These are phyloP conservation scores for Alligator sinensis DNA, from an alignment of 2,113 vertebrate species.

Conservation along the genomic window DNA sequence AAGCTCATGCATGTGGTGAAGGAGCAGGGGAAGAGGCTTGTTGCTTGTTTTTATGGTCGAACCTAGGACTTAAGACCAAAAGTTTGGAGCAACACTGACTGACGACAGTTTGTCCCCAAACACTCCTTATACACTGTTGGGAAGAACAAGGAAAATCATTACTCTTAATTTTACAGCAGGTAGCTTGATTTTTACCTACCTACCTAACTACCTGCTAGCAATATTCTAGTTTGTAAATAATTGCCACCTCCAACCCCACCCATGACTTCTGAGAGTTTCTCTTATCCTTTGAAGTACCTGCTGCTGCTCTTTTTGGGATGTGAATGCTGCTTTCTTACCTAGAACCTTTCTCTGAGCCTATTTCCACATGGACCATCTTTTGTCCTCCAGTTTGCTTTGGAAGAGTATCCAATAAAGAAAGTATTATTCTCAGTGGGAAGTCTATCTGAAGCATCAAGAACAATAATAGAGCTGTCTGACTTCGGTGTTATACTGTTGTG, in stretches of 20 bases:
- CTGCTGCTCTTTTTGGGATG: neutral
- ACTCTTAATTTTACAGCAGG: neutral
- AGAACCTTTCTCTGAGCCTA: slow-evolving; percentile 13
- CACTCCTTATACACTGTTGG: neutral
- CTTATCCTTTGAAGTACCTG: slow-evolving; percentile 17
- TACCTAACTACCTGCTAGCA: neutral
- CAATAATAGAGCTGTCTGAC: neutral
- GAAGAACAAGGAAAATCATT: neutral
- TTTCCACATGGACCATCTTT: neutral
- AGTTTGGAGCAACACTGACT: accelerated
- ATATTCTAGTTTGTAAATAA: neutral
- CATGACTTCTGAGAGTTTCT: slow-evolving; percentile 28
- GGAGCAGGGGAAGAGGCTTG: neutral
- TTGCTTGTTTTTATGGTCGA: neutral
- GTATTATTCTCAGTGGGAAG: neutral
- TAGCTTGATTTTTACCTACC: neutral
- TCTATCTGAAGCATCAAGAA: neutral
- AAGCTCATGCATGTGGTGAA: accelerated
- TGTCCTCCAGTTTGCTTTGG: neutral
- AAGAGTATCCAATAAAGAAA: neutral
- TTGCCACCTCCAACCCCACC: slow-evolving; percentile 35
- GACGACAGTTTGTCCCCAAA: neutral
- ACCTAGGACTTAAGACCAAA: neutral
- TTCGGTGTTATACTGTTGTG: neutral
- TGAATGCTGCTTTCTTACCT: neutral